These are phyloP conservation scores for Formica selysi DNA, from an alignment of 1,140 invertebrate genomes.

Conservation along the genomic window DNA sequence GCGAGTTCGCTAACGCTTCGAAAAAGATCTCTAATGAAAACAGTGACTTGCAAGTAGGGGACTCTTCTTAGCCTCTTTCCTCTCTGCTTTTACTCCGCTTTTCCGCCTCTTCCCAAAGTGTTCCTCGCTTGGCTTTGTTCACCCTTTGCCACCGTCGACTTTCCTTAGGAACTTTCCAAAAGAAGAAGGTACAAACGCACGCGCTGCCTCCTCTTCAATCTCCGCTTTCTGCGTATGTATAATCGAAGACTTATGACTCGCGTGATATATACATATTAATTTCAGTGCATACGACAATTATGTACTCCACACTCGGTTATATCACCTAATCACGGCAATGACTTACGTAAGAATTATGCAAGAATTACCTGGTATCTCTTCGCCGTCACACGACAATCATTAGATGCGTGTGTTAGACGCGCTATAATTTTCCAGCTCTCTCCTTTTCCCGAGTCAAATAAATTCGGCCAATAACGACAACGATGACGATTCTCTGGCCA, in stretches of 20 bases:
- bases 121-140: not conserved
- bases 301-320: conserved; percentile 28
- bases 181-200: not conserved
- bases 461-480: not conserved
- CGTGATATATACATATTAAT: conserved; percentile 34
- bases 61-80: not conserved
- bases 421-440: conserved; percentile 30
- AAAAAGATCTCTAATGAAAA: conserved; percentile 59
- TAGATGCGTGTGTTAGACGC: not conserved
- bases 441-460: not conserved
- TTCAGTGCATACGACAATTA: conserved; percentile 10
- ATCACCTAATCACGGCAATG: not conserved
- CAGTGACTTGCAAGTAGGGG: conserved; percentile 48
- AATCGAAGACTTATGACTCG: not conserved
- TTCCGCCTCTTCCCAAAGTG: not conserved
- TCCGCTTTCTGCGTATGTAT: conserved; percentile 3
- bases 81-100: conserved; percentile 3
- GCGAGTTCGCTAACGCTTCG: not conserved
- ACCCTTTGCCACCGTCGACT: conserved; percentile 22
- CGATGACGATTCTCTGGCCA: not conserved
- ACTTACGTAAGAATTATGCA: conserved; percentile 42
- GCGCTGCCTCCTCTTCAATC: not conserved
- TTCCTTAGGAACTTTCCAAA: not conserved
- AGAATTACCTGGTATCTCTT: conserved; percentile 31
- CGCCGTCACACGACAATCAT: not conserved